These are phyloP conservation scores for Muscicapa striata DNA, from an alignment of 2,797 vertebrate species.

Conservation along the genomic window DNA sequence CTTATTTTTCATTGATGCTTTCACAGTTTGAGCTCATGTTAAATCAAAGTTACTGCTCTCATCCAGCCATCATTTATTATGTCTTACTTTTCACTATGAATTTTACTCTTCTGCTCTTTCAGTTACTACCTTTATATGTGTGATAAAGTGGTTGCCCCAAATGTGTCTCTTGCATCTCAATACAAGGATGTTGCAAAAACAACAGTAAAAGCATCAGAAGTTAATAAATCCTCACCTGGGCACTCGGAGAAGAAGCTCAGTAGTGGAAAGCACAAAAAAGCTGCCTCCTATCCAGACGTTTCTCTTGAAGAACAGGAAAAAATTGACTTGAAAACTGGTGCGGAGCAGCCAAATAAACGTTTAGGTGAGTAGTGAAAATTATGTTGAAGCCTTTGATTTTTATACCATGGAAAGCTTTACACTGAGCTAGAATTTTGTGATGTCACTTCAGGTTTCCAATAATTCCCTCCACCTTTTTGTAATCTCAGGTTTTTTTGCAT, in stretches of 20 bases:
- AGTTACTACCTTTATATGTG: conserved; percentile 98
- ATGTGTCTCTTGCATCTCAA: conserved; percentile 86
- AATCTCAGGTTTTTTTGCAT: not conserved
- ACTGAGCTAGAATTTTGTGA: not conserved
- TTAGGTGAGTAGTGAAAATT: conserved; percentile 72
- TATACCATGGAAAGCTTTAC: not conserved
- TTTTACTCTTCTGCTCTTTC: conserved; percentile 55
- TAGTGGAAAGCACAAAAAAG: conserved; percentile 73
- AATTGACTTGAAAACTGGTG: conserved; percentile 75
- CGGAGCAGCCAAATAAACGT: conserved; percentile 56
- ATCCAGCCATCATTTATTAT: not conserved
- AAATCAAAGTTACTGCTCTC: not conserved
- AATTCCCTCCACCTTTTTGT: not conserved
- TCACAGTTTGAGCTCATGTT: not conserved
- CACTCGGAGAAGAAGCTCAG: conserved; percentile 67
- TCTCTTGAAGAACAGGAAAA: conserved; percentile 81
- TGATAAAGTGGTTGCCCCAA: conserved; percentile 96
- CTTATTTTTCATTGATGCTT: not conserved
- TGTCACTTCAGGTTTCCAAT: not conserved
- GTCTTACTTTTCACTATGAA: not conserved
- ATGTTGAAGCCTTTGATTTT: not conserved
- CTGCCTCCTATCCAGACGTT: conserved; percentile 75
- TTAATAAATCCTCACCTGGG: conserved; percentile 64
- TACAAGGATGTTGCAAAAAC: conserved; percentile 77
- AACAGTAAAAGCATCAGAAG: conserved; percentile 60